Evolutionary conservation across 1,140 invertebrate genomes (phyloP).

Genomic region (Drosophila simulans): DNA sequence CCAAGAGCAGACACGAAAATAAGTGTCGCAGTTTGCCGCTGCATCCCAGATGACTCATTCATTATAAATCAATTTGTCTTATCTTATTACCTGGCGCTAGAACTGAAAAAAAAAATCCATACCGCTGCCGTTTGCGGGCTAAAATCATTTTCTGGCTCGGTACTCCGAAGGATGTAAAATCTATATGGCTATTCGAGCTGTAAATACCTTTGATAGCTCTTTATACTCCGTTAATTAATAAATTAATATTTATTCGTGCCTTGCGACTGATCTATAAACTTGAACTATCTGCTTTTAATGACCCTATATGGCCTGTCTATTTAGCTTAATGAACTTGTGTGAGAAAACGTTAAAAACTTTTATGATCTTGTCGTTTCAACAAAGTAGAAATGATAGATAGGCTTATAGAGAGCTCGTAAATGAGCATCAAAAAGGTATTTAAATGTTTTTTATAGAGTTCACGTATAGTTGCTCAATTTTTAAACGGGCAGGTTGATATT

Average conservation of each 20-base stretch:
- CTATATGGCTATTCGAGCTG: background rate
- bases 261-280: constrained; percentile 45
- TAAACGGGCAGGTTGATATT: background rate
- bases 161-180: constrained; percentile 6
- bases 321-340: constrained; percentile 65
- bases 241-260: constrained; percentile 35
- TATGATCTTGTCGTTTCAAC: constrained; percentile 49
- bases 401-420: constrained; percentile 53
- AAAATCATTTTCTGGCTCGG: constrained; percentile 2
- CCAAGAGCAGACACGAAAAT: constrained; percentile 3
- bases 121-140: constrained; percentile 49
- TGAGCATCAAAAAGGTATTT: constrained; percentile 29
- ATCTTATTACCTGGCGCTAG: constrained; percentile 42
- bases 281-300: constrained; percentile 44
- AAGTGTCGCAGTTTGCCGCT: constrained; percentile 49
- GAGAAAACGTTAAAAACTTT: constrained; percentile 54
- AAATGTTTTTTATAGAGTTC: constrained; percentile 21
- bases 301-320: constrained; percentile 46
- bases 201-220: constrained; percentile 6
- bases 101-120: constrained; percentile 23
- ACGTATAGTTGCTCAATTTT: constrained; percentile 16
- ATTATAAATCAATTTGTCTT: constrained; percentile 80
- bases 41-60: constrained; percentile 68
- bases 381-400: constrained; percentile 44
- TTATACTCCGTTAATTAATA: constrained; percentile 16